phyloP scores from a whole-genome alignment of 2,797 vertebrate species.

The Sebastes paucispinis region DNA sequence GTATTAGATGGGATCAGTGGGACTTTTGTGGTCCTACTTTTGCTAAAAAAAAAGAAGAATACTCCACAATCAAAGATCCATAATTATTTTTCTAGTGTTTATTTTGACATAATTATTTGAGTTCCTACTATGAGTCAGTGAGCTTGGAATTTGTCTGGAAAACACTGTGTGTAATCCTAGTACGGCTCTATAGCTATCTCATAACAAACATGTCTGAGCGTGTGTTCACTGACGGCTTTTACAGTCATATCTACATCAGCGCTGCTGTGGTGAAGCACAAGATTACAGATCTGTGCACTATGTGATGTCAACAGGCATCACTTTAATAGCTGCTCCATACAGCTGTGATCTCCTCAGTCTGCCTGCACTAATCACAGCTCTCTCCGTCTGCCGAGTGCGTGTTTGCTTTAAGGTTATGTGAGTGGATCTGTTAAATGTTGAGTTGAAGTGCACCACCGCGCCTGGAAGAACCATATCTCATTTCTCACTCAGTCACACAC shows the following conservation, averaged over 20 bases:
- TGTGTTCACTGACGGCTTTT: conserved; percentile 22
- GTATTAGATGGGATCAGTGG: neutral
- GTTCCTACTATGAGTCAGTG: neutral
- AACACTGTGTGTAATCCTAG: conserved; percentile 21
- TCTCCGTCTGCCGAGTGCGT: neutral
- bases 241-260: neutral
- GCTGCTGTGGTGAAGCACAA: neutral
- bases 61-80: neutral
- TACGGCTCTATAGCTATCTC: conserved; percentile 15
- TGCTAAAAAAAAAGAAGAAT: neutral
- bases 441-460: neutral
- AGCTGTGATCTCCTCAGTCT: conserved; percentile 20
- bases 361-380: neutral
- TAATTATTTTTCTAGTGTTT: neutral
- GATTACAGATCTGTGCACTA: conserved; percentile 29
- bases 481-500: conserved; percentile 1
- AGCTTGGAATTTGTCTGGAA: neutral
- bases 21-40: neutral
- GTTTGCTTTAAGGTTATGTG: conserved; percentile 7
- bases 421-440: neutral
- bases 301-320: conserved; percentile 34
- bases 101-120: neutral
- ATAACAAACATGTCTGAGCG: conserved; percentile 54
- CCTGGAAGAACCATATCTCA: conserved; percentile 14
- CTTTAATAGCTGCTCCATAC: conserved; percentile 33